Percentiles rank a stretch among this genome's conserved stretches.
phyloP scores from a whole-genome alignment of 1,140 invertebrate species.

The Eciton burchellii region DNA sequence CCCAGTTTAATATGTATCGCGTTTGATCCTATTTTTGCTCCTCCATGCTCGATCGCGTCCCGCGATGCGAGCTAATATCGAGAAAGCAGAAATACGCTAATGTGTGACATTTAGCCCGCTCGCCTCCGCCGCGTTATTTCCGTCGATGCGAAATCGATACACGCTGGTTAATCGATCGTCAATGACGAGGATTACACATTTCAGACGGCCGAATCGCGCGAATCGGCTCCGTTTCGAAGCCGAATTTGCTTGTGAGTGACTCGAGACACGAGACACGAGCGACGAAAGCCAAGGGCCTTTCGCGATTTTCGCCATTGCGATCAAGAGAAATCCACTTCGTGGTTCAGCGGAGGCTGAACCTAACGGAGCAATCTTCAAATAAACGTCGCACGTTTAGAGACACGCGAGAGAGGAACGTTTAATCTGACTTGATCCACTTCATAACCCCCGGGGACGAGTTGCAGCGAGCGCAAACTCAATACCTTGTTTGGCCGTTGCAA shows the following conservation, averaged over 20 bases:
- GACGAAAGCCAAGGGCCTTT: too few species aligned
- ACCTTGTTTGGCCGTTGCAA: conserved; percentile 1
- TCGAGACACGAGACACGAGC: too few species aligned
- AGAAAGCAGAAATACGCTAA: conserved; percentile 28
- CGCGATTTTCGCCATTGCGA: too few species aligned
- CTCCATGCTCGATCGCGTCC: neutral
- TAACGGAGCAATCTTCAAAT: conserved; percentile 7
- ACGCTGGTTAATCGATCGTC: conserved; percentile 14
- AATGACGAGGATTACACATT: conserved; percentile 19
- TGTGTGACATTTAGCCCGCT: conserved; percentile 37
- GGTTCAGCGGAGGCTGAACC: neutral
- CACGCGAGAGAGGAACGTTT: conserved; percentile 20
- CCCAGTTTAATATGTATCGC: conserved; percentile 2
- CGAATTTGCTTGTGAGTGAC: too few species aligned
- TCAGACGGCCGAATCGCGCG: neutral
- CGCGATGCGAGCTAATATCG: conserved; percentile 7
- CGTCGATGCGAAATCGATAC: conserved; percentile 28
- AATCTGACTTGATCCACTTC: conserved; percentile 26
- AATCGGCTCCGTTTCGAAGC: conserved; percentile 15
- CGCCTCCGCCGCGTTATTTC: neutral
- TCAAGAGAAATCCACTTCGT: neutral
- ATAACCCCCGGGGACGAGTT: conserved; percentile 19
- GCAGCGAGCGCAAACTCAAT: conserved; percentile 19
- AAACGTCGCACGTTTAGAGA: neutral
- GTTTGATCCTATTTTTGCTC: conserved; percentile 10